These are phyloP conservation scores for Phyllostomus hastatus DNA, from an alignment of 2,113 vertebrate genomes.

Conservation along the genomic window DNA sequence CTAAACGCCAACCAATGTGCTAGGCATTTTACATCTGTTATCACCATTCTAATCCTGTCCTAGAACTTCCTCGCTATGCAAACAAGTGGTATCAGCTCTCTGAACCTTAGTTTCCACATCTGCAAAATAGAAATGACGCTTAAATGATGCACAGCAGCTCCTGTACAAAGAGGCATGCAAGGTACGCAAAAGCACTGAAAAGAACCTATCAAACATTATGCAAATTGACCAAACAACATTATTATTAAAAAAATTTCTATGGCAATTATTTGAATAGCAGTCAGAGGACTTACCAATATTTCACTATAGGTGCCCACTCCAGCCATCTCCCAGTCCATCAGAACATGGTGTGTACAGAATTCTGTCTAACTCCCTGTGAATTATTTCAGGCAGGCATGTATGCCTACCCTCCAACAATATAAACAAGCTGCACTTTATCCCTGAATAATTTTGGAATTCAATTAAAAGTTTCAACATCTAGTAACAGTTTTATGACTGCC, in stretches of 20 bases:
- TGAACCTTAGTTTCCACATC: background rate
- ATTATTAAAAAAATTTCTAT: background rate
- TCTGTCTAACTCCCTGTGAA: background rate
- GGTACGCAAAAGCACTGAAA: background rate
- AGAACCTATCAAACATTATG: background rate
- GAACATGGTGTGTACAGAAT: background rate
- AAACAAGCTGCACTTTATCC: constrained; percentile 11
- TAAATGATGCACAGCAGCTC: background rate
- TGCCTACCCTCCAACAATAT: background rate
- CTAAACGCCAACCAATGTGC: background rate
- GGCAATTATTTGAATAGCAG: constrained; percentile 1
- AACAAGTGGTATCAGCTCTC: background rate
- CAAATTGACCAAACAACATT: background rate
- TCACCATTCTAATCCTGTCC: background rate
- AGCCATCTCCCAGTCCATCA: background rate
- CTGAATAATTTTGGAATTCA: constrained; percentile 21
- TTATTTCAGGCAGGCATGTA: background rate
- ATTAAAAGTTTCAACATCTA: background rate
- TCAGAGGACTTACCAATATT: background rate
- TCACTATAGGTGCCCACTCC: background rate
- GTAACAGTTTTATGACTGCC: background rate
- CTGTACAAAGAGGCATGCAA: background rate
- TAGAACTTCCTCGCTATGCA: background rate
- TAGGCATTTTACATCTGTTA: background rate
- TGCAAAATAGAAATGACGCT: background rate